Evolutionary conservation across 2,888 invertebrate genomes (phyloP).

Genomic region (Camponotus fellah): DNA sequence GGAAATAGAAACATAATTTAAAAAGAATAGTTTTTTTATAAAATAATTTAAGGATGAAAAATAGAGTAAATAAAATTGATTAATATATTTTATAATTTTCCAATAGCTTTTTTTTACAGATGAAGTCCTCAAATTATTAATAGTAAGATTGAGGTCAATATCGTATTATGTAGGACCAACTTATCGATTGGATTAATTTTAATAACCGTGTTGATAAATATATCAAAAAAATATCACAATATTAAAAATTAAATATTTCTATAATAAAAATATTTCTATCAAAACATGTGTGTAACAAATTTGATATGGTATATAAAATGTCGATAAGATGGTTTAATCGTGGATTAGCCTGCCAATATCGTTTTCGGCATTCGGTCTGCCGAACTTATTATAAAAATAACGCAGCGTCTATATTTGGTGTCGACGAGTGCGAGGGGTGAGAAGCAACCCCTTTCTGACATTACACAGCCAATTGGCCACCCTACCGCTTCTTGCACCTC

Average conservation of each 20-base stretch:
- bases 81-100: not conserved
- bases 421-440: slow-evolving; percentile 47
- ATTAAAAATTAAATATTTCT: not conserved
- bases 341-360: slow-evolving; percentile 34
- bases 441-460: slow-evolving; percentile 74
- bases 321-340: slow-evolving; percentile 10
- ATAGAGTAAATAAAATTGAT: not conserved
- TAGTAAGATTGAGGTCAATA: not conserved
- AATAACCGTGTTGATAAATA: not conserved
- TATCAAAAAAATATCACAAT: not conserved
- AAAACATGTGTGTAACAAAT: not conserved
- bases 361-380: slow-evolving; percentile 45
- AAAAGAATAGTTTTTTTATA: not conserved
- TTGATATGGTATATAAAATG: slow-evolving; percentile 25
- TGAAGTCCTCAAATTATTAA: not conserved
- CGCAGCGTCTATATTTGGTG: slow-evolving; percentile 28
- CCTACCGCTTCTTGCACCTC: slow-evolving; percentile 77
- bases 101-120: not conserved
- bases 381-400: slow-evolving; percentile 47
- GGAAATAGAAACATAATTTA: not conserved
- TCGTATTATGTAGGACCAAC: not conserved
- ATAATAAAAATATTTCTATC: not conserved
- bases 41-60: not conserved
- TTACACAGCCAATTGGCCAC: slow-evolving; percentile 84
- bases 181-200: not conserved